Evolutionary conservation across 2,797 vertebrate species (phyloP).

Genomic region (Tenualosa ilisha): DNA sequence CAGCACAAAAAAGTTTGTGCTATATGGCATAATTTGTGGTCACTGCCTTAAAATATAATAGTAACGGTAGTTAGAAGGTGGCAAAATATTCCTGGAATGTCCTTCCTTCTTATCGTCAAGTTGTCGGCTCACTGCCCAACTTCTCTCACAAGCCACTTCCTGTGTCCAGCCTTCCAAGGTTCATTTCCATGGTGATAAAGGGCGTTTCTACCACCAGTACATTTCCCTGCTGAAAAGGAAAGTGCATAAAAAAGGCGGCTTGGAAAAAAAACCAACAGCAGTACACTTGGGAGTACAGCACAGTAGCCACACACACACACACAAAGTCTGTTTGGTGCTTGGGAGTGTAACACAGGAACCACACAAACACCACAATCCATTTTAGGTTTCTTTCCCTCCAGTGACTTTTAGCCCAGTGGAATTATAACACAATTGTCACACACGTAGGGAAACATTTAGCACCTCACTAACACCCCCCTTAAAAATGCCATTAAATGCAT

Average conservation of each 20-base stretch:
- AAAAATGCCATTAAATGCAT: constrained; percentile 25
- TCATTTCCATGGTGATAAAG: constrained; percentile 65
- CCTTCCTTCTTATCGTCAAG: constrained; percentile 66
- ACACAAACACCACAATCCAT: background rate
- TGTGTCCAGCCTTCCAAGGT: constrained; percentile 63
- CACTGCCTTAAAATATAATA: constrained; percentile 3
- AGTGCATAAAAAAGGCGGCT: background rate
- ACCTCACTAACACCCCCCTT: background rate
- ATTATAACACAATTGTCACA: constrained; percentile 14
- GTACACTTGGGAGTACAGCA: background rate
- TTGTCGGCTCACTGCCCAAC: constrained; percentile 56
- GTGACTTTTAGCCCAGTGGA: background rate
- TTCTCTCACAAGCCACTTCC: constrained; percentile 64
- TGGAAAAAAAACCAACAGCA: background rate
- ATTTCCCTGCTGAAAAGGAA: constrained; percentile 35
- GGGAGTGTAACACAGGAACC: background rate
- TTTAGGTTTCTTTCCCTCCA: constrained; percentile 4
- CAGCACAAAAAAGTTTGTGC: background rate
- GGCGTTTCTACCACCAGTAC: constrained; percentile 58
- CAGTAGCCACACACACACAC: background rate
- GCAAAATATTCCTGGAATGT: constrained; percentile 74
- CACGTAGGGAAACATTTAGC: constrained; percentile 19
- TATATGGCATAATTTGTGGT: background rate
- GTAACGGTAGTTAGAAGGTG: constrained; percentile 51
- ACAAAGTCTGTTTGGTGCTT: background rate